Base-by-base conservation (phyloP, 2,797 vertebrate genomes). In the Sebastes glaucus region DNA sequence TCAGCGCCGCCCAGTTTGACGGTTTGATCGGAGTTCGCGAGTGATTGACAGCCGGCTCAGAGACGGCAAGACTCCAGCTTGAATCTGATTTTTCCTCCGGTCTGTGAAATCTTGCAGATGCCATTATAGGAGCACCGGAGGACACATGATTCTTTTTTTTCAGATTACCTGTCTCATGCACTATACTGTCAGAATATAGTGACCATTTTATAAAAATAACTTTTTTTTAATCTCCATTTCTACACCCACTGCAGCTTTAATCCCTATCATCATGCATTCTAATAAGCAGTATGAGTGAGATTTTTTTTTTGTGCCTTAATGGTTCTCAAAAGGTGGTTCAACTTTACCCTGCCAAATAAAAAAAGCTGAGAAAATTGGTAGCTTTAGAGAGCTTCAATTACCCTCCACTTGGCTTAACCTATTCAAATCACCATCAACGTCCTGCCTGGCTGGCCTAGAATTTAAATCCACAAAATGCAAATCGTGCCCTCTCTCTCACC, bases 381-480 rank as follows among this genome's bases (percentile, higher is more conserved):
- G 56, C 18, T 63, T 72, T 35, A 14, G 22, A 62, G 13, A 16
- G 20, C 16, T 75, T 77, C 83, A 71, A 88, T 86, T 84, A 76
- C 46, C 49, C 62, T 74, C 71, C 82, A 81, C 84, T 82, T 83
- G 7, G 38, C 74, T 89, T 79, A 79, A 83, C 80, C 84, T 30
- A 83, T 86, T 90, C 88, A 87, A 1, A 13, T 11, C 67, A 23
- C 46, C 46, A 49, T 35, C 7, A 56, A 68, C 61, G 11, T 33
- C 60, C 16, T 52, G 49, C 49, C 18, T 42, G 38, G 14, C 33
- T 69, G 86, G 22, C 85, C 82, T 77, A 56, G 78, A 88, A 85
- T 85, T 74, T 52, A 22, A 68, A 86, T 32, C 70, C 52, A 67
- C 16, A 18, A 90, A 79, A 89, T 88, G 90, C 87, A 85, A 77